phyloP scores from a whole-genome alignment of 2,797 vertebrate species.

The Gymnocypris eckloni region DNA sequence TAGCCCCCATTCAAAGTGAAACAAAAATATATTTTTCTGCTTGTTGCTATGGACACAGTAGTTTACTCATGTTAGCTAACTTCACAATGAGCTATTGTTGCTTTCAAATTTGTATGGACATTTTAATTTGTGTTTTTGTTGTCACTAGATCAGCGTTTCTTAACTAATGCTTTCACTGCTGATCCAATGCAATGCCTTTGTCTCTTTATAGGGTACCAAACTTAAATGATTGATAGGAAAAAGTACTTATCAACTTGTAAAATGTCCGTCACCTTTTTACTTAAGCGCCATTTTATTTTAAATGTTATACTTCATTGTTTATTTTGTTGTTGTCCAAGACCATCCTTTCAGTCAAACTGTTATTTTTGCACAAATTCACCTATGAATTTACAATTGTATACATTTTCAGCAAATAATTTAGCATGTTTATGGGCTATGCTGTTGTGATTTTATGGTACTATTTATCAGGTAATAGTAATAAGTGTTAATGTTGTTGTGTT shows the following conservation, averaged over 20 bases:
- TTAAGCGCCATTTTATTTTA: not conserved
- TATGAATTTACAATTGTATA: not conserved
- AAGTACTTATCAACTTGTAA: not conserved
- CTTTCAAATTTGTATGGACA: not conserved
- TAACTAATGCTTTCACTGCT: too few relatives aligned
- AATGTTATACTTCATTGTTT: not conserved
- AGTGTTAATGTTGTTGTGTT: not conserved
- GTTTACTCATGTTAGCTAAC: slow-evolving; percentile 18
- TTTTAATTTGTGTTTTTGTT: not conserved
- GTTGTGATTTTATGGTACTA: not conserved
- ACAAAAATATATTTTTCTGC: slow-evolving; percentile 30
- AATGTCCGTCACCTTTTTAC: not conserved
- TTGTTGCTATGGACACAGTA: slow-evolving; percentile 44
- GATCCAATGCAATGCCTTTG: too few relatives aligned
- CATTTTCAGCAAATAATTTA: not conserved
- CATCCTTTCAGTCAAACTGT: not conserved
- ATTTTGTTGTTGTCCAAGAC: not conserved
- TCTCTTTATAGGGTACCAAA: too few relatives aligned
- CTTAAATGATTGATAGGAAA: too few relatives aligned
- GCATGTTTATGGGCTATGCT: not conserved
- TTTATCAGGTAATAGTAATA: not conserved
- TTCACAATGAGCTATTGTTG: not conserved
- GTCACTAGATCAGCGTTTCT: not conserved
- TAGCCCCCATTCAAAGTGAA: slow-evolving; percentile 39
- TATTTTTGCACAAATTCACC: not conserved